Evolutionary conservation across 2,797 vertebrate species (phyloP), one percentile per base, ranked within the genome.

Genomic region (Vespertilio murinus): DNA sequence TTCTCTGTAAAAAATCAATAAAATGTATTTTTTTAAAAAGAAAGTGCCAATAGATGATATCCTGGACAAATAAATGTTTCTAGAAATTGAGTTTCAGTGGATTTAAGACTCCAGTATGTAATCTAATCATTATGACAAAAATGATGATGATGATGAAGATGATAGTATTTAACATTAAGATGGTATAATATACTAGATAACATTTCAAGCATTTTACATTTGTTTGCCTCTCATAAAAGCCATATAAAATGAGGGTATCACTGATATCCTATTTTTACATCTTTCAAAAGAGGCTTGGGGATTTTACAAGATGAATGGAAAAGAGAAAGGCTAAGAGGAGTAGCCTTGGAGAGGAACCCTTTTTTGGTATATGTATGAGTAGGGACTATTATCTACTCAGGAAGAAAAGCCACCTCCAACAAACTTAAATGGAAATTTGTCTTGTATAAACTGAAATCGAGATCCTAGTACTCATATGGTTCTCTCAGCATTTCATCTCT

Each of bases 181-280:
- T n/a, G 14, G 6, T 42, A 30, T 4, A 70, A 47, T 18, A n/a
- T 4, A 18, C n/a, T 25, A 56, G 4, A 14, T 28, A 88, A 6
- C 11, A 56, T 90, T 90, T 86, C 49, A 86, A 94, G 23, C 30
- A 79, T 54, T 78, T 28, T 49, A 54, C 25, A 33, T 65, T 38
- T 78, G 23, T 64, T 49, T n/a, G 33, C 83, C 38, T 77, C n/a
- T 92, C 42, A 82, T 42, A 89, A 92, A 93, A 90, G 20, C 5
- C 52, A 65, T 33, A 45, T 45, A 56, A 70, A 28, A 73, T 8
- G 59, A 61, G 12, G 13, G 2, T 52, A 65, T 20, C 11, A 42
- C 45, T 73, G 52, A 65, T 56, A 33, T 12, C 17, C 7, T 61
- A 61, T 42, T n/a, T 86, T 87, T 33, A 18, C 17, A 22, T 74